These are phyloP conservation scores for Psilopsiagon aymara DNA, from an alignment of 2,113 vertebrate species.

Conservation along the genomic window DNA sequence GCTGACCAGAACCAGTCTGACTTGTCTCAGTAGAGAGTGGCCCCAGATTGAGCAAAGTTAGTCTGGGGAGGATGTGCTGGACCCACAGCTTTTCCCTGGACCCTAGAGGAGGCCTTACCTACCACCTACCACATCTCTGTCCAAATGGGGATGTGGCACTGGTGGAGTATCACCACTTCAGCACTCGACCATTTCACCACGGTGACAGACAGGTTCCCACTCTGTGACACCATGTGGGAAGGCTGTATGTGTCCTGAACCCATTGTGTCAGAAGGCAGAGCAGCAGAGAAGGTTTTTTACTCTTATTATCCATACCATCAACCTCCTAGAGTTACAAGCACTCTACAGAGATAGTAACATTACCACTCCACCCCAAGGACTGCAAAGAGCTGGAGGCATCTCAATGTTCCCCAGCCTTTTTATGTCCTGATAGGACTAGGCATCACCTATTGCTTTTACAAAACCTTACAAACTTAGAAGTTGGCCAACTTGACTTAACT, in stretches of 20 bases:
- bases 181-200: neutral
- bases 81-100: neutral
- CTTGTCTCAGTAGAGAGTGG: neutral
- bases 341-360: neutral
- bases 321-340: neutral
- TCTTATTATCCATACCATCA: neutral
- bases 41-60: neutral
- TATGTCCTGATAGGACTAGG: neutral
- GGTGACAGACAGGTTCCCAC: neutral
- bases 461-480: neutral
- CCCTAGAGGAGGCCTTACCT: neutral
- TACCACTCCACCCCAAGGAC: neutral
- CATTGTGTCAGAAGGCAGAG: accelerated
- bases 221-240: neutral
- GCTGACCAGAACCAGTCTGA: neutral
- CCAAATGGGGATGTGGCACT: neutral
- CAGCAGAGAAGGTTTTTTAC: neutral
- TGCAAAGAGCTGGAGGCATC: neutral
- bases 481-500: neutral
- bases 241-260: neutral
- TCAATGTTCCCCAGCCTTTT: neutral
- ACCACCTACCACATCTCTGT: neutral
- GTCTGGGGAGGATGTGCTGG: neutral
- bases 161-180: neutral
- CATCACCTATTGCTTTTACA: neutral